Evolutionary conservation across 2,888 invertebrate species (phyloP), one percentile per base, ranked within the genome.

Genomic region (Drosophila prostipennis): DNA sequence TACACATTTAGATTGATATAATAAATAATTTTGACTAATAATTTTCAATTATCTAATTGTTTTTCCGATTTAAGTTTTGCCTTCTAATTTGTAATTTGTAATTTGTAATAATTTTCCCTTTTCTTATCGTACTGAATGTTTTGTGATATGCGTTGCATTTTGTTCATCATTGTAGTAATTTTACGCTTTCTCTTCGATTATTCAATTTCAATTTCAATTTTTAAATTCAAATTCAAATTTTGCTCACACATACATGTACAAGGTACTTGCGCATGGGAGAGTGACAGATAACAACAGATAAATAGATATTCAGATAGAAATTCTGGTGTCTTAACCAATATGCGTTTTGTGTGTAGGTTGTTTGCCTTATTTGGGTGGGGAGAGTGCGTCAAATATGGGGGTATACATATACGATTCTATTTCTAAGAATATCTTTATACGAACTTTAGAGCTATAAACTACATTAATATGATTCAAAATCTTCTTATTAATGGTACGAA

Each of bases 21-120:
- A 69, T 69, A 56, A 63, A 88, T 85, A 88, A 90, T 90, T 91
- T 90, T 84, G 90, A 88, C 90, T 91, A 90, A 87, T 79, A 87
- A 87, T 88, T 88, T 89, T 80, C 76, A 90, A 87, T 90, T 90
- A 90, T 81, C 90, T 90, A 90, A 88, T 72, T 54, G 55, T 53
- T 51, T 54, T 58, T 34, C 32, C 48, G 34, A 32, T 48, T 48
- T 34, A 81, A 61, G 59, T 79, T 70, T 70, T 40, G 46, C 65
- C 53, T 74, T 71, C 53, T 53, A 65, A 63, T 72, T 61, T 69
- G 48, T 55, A 59, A 77, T 43, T 63, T 70, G 49, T 56, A 65
- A 63, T 72, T 61, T 69, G 49, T 56, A 59, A 77, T 43, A 76
- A 46, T 49, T 49, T 67, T 55, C 32, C 42, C 11, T 36, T 43